Evolutionary conservation across 2,888 invertebrate species (phyloP), one percentile per base, ranked within the genome.

Genomic region (Phlogophora meticulosa): DNA sequence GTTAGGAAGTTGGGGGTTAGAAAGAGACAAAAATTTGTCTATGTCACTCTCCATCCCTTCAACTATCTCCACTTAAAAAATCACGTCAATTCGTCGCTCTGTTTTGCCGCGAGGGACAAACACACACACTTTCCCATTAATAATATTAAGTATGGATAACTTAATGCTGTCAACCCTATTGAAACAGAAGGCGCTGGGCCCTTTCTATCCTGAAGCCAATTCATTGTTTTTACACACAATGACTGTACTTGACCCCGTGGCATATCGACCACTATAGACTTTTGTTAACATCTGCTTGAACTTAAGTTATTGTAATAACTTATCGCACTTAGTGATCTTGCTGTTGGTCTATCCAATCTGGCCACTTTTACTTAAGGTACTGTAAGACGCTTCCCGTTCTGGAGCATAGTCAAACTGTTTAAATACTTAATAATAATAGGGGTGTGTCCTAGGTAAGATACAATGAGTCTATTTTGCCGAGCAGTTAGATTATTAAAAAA

Each of bases 201-300:
- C 80, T 78, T 81, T 80, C 77, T 73, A 80, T 63, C 71, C 61
- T 59, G 56, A 51, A 75, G 64, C 67, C 17, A 59, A 52, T 28
- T 68, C 67, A 80, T 81, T 81, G 80, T 81, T 72, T 70, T 63
- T 62, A 43, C 59, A 53, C 43, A 61, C 75, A 81, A 81, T 77
- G 51, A 60, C 43, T 67, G 80, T 78, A 38, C 82, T 80, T 81
- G 81, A 81, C 71, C 82, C 40, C 42, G 7, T 81, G 80, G 15
- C 73, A 75, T 80, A 71, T 34, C 52, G 34, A 51, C 55, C 28
- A 28, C 5, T 46, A 46, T 62, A 45, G 38, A 40, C 52, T 67
- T 59, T 55, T 72, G 51, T 61, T 67, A 32, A 32, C 28, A 43
- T 63, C 28, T 49, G 40, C 22, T 59, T 43, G 11, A 52, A 52